Base-by-base conservation (phyloP, 37 sponge, comb jelly and placozoan genomes). In the Amphimedon queenslandica region DNA sequence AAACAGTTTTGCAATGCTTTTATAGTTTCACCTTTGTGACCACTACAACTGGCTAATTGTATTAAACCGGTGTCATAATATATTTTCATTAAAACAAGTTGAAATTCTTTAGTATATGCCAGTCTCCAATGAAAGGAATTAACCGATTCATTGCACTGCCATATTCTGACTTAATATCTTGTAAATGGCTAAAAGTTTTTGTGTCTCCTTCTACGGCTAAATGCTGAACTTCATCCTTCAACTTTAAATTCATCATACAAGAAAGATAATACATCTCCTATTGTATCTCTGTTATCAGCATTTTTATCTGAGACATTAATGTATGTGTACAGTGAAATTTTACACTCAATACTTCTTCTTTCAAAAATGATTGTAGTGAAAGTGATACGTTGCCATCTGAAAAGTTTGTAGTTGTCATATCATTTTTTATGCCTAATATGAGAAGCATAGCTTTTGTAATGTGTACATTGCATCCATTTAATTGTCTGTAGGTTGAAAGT, bases 81-180 rank as follows among this genome's bases (percentile, higher is more conserved):
- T 6, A 53, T 13, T 27, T 75, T 64, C 16, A 64, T 38, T 21
- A 75, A 24, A 3, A 66, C 69, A 11, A 47, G 41, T 33, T 77
- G 68, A 32, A 33, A 67, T 66, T 67, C 25, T 77, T 77, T 20
- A 67, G 58, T 16, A 77, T 27, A 34, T 77, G 78, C 78, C 78
- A 77, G 27, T 77, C 78, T 2, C 78, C 68, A 47, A 67, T 67
- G 33, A 66, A 77, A 32, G 69, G 68, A 28, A 77, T 55, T 8
- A 77, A 3, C 78, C 78, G 66, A 5, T n/a, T 20, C 2, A 66
- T 11, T 11, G 42, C 69, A 67, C 28, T 66, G 23, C 78, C 78
- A 63, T 31, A 55, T 57, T 20, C 56, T 56, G 21, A 63, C 64
- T 63, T 75, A 8, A 47, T 18, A 47, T 8, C 8, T 13, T 47